Evolutionary conservation across 2,888 invertebrate genomes (phyloP).

Genomic region (Aproaerema taeniolella): DNA sequence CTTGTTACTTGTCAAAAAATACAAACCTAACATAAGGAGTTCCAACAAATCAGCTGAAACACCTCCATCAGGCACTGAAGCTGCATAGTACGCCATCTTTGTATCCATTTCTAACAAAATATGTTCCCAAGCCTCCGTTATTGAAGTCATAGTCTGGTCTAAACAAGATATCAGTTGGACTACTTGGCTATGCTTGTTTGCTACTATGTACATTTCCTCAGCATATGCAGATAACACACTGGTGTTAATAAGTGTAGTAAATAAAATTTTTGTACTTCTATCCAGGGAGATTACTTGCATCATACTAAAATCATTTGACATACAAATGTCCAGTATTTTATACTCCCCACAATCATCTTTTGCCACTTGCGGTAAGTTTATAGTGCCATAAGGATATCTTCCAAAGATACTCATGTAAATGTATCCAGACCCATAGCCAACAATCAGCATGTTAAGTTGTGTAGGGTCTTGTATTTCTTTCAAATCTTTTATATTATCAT

Average conservation of each 20-base stretch:
- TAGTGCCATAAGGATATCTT: conserved; percentile 86
- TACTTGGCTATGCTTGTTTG: conserved; percentile 85
- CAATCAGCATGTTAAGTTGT: conserved; percentile 85
- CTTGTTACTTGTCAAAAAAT: no score
- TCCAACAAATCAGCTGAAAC: conserved; percentile 95
- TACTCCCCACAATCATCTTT: conserved; percentile 76
- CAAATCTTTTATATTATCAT: conserved; percentile 76
- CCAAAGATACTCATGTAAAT: conserved; percentile 89
- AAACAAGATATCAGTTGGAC: conserved; percentile 82
- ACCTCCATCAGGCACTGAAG: conserved; percentile 86
- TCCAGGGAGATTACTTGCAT: conserved; percentile 81
- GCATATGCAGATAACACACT: conserved; percentile 80
- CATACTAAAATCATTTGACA: conserved; percentile 84
- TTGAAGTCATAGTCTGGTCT: conserved; percentile 86
- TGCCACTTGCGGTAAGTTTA: conserved; percentile 78
- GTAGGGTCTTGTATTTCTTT: conserved; percentile 79
- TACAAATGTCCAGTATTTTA: conserved; percentile 79
- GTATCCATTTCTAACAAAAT: conserved; percentile 95
- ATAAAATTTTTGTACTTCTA: conserved; percentile 61
- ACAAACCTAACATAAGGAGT: conserved; percentile 87
- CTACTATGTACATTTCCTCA: conserved; percentile 83
- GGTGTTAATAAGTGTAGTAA: conserved; percentile 73
- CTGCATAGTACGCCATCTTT: conserved; percentile 92
- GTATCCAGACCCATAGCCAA: conserved; percentile 86
- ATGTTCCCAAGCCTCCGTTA: conserved; percentile 96